Conservation (phyloP, 2,113 vertebrate species). For the Herpetotheres cachinnans region DNA sequence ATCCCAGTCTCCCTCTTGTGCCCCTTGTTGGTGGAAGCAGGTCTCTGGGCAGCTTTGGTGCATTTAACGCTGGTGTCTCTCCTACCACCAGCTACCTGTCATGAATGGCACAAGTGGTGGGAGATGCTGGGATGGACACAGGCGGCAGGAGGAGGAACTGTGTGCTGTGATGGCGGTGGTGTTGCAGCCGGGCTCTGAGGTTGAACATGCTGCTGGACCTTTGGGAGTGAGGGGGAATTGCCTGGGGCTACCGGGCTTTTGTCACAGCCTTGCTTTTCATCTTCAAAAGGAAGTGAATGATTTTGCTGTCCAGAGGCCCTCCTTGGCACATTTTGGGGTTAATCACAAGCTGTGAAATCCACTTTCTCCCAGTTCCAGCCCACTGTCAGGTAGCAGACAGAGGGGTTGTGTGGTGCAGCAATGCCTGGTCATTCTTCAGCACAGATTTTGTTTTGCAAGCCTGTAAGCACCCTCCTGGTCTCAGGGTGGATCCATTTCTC, state of each 20-base stretch:
- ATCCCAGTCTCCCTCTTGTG: fast-evolving
- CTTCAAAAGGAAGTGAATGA: not conserved
- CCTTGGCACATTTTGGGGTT: not conserved
- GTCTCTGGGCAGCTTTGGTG: not conserved
- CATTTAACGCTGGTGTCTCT: not conserved
- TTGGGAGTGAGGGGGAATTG: not conserved
- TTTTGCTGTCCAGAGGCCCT: not conserved
- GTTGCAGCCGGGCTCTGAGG: fast-evolving
- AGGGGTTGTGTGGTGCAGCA: not conserved
- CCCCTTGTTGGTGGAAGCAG: not conserved
- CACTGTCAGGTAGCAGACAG: not conserved
- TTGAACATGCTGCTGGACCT: not conserved
- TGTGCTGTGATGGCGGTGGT: not conserved
- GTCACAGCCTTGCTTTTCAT: not conserved
- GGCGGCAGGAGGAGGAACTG: not conserved
- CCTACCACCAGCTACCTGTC: not conserved
- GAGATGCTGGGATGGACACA: not conserved
- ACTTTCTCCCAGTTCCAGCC: not conserved
- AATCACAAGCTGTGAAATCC: not conserved
- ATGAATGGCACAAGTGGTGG: not conserved
- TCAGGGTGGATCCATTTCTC: not conserved
- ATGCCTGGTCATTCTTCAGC: not conserved
- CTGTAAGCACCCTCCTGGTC: not conserved
- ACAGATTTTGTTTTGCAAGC: not conserved
- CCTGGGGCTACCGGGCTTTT: not conserved